phyloP scores from a whole-genome alignment of 2,113 vertebrate genomes.

The Seriola quinqueradiata region DNA sequence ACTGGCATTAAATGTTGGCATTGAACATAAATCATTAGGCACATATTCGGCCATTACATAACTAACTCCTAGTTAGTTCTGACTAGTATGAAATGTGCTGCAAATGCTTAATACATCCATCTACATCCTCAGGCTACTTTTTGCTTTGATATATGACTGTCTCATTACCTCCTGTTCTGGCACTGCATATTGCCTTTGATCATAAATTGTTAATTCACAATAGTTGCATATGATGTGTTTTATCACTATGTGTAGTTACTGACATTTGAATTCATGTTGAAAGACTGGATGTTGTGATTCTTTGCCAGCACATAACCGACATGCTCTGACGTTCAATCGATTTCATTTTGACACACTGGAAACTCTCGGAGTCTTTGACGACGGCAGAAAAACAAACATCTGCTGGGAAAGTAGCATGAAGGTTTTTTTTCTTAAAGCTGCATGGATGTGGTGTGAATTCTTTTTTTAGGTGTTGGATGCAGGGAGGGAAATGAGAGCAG shows the following conservation, averaged over 20 bases:
- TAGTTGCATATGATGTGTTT: slow-evolving; percentile 5
- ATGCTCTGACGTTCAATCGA: neutral
- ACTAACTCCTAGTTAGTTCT: neutral
- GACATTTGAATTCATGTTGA: slow-evolving; percentile 11
- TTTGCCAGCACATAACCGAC: neutral
- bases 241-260: slow-evolving; percentile 7
- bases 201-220: slow-evolving; percentile 35
- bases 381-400: neutral
- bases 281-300: neutral
- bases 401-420: neutral
- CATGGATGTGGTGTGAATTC: neutral
- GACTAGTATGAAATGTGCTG: neutral
- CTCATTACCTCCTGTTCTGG: neutral
- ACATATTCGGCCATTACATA: neutral
- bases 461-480: slow-evolving; percentile 22
- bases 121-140: slow-evolving; percentile 2
- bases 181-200: slow-evolving; percentile 23
- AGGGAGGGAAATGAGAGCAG: slow-evolving; percentile 12
- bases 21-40: neutral
- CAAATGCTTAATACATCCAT: slow-evolving; percentile 1
- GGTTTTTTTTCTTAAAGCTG: slow-evolving; percentile 1
- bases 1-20: neutral
- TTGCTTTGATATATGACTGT: slow-evolving; percentile 16
- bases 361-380: slow-evolving; percentile 3
- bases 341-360: neutral